These are phyloP conservation scores for Nomada fabriciana DNA, from an alignment of 2,888 invertebrate genomes.

Conservation along the genomic window DNA sequence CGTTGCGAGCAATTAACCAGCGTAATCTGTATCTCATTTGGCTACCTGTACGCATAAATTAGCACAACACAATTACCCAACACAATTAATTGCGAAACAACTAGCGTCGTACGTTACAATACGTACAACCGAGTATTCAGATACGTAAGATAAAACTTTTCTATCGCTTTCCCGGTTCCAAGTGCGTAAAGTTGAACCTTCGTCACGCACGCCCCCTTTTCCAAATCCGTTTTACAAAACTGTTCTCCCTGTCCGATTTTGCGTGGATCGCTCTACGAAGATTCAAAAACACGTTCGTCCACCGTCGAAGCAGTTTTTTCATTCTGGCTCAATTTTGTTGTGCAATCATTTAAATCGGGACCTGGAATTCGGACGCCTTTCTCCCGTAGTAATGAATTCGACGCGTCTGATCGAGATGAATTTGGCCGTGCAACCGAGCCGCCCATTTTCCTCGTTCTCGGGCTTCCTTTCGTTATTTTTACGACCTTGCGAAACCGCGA, in stretches of 20 bases:
- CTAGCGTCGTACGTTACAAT: not conserved
- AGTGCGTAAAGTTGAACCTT: too few species aligned
- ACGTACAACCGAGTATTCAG: too few species aligned
- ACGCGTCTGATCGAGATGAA: conserved; percentile 23
- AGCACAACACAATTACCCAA: not conserved
- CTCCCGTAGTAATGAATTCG: conserved; percentile 57
- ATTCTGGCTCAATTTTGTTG: conserved; percentile 53
- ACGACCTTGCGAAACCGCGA: not conserved
- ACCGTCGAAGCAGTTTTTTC: conserved; percentile 46
- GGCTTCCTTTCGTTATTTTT: not conserved
- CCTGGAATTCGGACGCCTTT: conserved; percentile 66
- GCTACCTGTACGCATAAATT: not conserved
- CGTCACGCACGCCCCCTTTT: not conserved
- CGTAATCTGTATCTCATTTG: conserved; percentile 4
- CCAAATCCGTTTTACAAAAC: not conserved
- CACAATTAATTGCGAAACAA: not conserved
- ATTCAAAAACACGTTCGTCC: not conserved
- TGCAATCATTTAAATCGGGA: conserved; percentile 63
- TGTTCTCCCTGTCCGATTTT: not conserved
- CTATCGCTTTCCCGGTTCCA: too few species aligned
- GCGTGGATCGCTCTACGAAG: not conserved
- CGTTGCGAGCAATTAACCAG: not conserved
- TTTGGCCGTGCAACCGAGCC: not conserved
- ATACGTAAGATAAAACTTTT: too few species aligned
- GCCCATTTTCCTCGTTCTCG: conserved; percentile 18